phyloP scores from a whole-genome alignment of 2,797 vertebrate species.

The Lophotriccus pileatus region DNA sequence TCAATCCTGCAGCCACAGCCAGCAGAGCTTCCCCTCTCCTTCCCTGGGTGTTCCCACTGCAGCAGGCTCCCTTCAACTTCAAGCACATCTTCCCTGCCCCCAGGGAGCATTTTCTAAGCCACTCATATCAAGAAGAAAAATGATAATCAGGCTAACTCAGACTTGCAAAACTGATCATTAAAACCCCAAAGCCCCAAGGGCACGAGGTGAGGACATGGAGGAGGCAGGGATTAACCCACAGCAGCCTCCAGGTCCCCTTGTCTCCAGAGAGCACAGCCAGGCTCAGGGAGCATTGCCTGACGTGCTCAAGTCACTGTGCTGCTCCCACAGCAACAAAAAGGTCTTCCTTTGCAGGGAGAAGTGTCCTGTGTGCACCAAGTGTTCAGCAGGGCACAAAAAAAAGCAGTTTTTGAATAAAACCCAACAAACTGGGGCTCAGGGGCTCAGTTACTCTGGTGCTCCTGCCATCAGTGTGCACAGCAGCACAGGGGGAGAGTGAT shows the following conservation, averaged over 20 bases:
- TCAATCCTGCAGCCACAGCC: background rate
- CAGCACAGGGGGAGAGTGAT: fast-evolving
- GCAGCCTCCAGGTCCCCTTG: background rate
- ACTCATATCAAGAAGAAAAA: background rate
- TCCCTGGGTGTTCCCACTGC: fast-evolving
- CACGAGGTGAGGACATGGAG: fast-evolving
- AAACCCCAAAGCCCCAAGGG: background rate
- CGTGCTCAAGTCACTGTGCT: fast-evolving
- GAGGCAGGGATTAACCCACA: background rate
- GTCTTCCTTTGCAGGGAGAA: background rate
- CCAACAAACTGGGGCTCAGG: background rate
- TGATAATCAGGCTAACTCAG: background rate
- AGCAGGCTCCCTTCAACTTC: background rate
- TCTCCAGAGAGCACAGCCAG: background rate
- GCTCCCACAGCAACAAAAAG: background rate
- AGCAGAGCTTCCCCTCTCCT: background rate
- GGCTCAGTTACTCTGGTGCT: background rate
- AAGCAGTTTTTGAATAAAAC: background rate
- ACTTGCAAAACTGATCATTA: background rate
- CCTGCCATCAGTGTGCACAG: background rate
- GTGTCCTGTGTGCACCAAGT: background rate
- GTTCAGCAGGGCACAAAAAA: background rate
- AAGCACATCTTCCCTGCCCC: background rate
- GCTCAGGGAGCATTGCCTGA: background rate
- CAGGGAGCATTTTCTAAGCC: background rate